Base-by-base conservation (phyloP, 2,113 vertebrate genomes). In the Psophia crepitans region DNA sequence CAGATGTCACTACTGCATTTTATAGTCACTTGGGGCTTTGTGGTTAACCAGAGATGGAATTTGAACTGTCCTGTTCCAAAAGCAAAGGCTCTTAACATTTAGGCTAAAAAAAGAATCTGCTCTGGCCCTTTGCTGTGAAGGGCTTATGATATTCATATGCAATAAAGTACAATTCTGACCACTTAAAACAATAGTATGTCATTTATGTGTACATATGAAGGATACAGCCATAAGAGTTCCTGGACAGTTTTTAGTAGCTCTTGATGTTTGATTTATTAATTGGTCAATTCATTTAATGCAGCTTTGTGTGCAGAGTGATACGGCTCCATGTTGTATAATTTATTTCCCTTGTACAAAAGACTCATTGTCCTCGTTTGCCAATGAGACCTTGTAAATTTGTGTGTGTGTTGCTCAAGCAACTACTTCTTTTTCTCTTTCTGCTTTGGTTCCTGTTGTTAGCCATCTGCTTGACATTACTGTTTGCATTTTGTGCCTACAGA, bases 31-130 rank as follows among this genome's bases (percentile, higher is more conserved):
- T 51, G 64, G 90, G 80, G 83, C 92, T 97, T 96, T 96, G 94
- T 96, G 96, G 88, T 94, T 90, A 84, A n/a, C 57, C 14, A 10
- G 92, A 96, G 96, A 86, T 89, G 92, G 90, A 75, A 84, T 70
- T 90, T 1, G 32, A 84, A 78, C 73, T 75, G 79, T 89, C 77
- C 86, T 79, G 56, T 53, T 93, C 39, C 65, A 89, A 68, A 81
- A 87, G 76, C 69, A 89, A 61, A 89, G 73, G 19, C 68, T 87
- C 48, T 44, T 63, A 71, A 57, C 39, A 9, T 49, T 37, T 48
- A 53, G 16, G 46, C 60, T 92, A 46, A 39, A 68, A 93, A 89
- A 80, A 68, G 83, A 60, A 44, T 71, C 46, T 81, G 33, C 1
- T 0, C n/a, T 84, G 73, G 43, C 68, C 44, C 60, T 77, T 63